phyloP scores from a whole-genome alignment of 2,113 vertebrate species.

The Eurypyga helias region DNA sequence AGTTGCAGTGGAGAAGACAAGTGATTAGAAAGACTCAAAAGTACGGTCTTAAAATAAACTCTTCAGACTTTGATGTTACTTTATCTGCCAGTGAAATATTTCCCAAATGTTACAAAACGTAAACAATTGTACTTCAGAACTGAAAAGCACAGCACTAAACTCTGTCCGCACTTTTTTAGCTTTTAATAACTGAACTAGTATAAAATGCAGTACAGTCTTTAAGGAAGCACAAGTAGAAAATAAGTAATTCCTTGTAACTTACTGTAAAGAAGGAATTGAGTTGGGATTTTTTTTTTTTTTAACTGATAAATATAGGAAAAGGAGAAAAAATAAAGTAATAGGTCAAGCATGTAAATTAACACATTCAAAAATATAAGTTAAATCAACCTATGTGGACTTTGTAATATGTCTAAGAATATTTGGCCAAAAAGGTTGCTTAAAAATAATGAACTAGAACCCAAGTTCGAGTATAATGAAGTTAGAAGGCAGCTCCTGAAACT shows the following conservation, averaged over 20 bases:
- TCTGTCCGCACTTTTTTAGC: neutral
- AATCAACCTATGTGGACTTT: neutral
- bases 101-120: neutral
- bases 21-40: slow-evolving; percentile 20
- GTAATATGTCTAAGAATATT: neutral
- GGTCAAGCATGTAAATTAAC: neutral
- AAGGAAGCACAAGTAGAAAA: neutral
- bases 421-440: neutral
- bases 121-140: neutral
- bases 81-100: neutral
- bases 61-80: neutral
- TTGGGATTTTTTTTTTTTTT: neutral
- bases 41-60: slow-evolving; percentile 6
- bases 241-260: neutral
- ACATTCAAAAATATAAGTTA: neutral
- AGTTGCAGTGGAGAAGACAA: neutral
- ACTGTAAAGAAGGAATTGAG: neutral
- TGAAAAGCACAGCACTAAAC: neutral
- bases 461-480: neutral
- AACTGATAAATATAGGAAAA: neutral
- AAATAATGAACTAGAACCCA: neutral
- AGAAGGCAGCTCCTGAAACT: neutral
- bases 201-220: neutral
- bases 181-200: neutral
- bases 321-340: accelerated